phyloP scores from a whole-genome alignment of 2,888 invertebrate genomes.

The Cybosia mesomella region DNA sequence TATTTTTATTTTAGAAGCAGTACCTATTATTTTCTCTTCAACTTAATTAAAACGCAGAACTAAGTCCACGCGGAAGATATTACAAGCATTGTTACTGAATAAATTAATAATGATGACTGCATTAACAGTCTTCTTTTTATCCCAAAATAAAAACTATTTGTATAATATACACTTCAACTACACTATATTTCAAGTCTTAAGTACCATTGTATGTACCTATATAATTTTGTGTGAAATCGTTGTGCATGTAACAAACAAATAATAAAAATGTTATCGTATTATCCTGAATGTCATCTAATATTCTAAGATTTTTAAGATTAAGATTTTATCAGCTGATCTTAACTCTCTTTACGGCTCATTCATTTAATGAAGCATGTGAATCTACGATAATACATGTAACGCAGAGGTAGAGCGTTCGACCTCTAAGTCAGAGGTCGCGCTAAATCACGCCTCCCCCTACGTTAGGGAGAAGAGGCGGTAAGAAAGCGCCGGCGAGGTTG shows the following conservation, averaged over 20 bases:
- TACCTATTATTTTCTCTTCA: no score
- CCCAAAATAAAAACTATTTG: no score
- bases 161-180: slow-evolving; percentile 3
- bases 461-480: no score
- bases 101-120: no score
- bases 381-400: background rate
- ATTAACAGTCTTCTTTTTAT: background rate
- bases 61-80: no score
- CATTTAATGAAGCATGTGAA: slow-evolving; percentile 22
- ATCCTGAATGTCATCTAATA: slow-evolving; percentile 26
- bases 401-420: background rate
- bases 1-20: no score
- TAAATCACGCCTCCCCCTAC: no score
- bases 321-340: slow-evolving; percentile 35
- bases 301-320: no score
- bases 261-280: slow-evolving; percentile 22
- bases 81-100: no score
- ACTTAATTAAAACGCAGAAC: no score
- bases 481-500: no score
- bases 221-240: slow-evolving; percentile 34
- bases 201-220: slow-evolving; percentile 21
- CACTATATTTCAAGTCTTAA: slow-evolving; percentile 17
- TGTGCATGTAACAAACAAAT: slow-evolving; percentile 28
- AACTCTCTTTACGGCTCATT: slow-evolving; percentile 38
- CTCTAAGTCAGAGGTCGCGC: background rate